Conservation (phyloP, 2,797 vertebrate genomes). For the Centropyge bicolor region DNA sequence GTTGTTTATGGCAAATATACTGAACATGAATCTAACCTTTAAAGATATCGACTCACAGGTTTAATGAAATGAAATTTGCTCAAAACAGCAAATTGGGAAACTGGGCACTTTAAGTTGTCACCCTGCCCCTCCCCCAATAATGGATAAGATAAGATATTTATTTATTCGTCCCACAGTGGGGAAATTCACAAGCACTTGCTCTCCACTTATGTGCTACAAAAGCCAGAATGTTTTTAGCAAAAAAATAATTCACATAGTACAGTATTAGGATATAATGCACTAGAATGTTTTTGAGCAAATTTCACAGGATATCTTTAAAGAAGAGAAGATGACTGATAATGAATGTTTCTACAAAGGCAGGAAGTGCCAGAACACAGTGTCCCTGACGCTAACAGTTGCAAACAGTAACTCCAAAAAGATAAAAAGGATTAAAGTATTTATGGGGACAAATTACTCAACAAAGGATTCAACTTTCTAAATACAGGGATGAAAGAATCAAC, state of each 20-base stretch:
- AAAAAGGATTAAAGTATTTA: not conserved
- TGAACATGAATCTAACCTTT: not conserved
- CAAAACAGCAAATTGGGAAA: not conserved
- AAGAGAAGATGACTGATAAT: not conserved
- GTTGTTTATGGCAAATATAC: not conserved
- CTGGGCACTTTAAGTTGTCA: not conserved
- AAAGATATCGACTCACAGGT: constrained; percentile 14
- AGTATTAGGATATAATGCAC: not conserved
- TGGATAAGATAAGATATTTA: too few relatives aligned
- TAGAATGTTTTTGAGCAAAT: not conserved
- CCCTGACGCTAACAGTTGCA: not conserved
- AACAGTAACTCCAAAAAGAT: not conserved
- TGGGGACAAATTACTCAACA: not conserved
- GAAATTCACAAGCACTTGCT: too few relatives aligned
- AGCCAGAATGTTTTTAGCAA: not conserved
- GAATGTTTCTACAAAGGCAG: not conserved
- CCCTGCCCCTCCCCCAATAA: not conserved
- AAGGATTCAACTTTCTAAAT: constrained; percentile 11
- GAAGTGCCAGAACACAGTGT: not conserved
- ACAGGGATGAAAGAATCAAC: constrained; percentile 11
- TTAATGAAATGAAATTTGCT: constrained; percentile 22
- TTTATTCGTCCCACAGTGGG: too few relatives aligned
- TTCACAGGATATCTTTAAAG: constrained; percentile 27
- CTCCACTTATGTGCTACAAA: not conserved
- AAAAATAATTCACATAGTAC: not conserved